Percentiles rank a stretch among this genome's conserved stretches.
Conservation (phyloP, 2,113 vertebrate species). For the Epinephelus moara region DNA sequence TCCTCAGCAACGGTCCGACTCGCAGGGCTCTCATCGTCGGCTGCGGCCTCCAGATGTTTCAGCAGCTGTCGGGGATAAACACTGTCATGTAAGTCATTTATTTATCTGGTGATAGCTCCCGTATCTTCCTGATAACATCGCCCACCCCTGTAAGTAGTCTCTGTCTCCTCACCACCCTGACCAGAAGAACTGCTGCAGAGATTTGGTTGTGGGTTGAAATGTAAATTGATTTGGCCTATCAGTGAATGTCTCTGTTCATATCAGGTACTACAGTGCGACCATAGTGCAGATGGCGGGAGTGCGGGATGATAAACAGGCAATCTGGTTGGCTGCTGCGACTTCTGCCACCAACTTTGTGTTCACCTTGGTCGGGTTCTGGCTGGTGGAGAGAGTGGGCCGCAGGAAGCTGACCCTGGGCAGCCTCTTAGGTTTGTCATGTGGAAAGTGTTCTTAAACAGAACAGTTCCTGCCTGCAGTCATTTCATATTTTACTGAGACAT, state of each 20-base stretch:
- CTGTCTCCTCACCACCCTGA: not conserved
- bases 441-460: not conserved
- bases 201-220: not conserved
- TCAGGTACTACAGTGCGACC: slow-evolving; percentile 99
- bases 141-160: not conserved
- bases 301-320: slow-evolving; percentile 91
- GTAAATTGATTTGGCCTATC: not conserved
- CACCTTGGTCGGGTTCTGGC: slow-evolving; percentile 94
- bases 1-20: slow-evolving; percentile 90
- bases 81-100: slow-evolving; percentile 94
- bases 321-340: slow-evolving; percentile 94
- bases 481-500: not conserved
- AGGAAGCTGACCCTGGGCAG: slow-evolving; percentile 94
- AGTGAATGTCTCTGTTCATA: not conserved
- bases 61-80: slow-evolving; percentile 98
- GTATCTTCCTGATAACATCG: no score
- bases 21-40: slow-evolving; percentile 94
- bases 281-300: slow-evolving; percentile 99
- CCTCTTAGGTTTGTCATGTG: slow-evolving; percentile 86
- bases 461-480: not conserved
- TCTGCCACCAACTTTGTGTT: slow-evolving; percentile 97
- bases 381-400: slow-evolving; percentile 94
- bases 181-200: not conserved
- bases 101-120: not conserved
- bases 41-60: slow-evolving; percentile 97